Evolutionary conservation across 2,888 invertebrate species (phyloP).

Genomic region (Hydroisotoma schaefferi): DNA sequence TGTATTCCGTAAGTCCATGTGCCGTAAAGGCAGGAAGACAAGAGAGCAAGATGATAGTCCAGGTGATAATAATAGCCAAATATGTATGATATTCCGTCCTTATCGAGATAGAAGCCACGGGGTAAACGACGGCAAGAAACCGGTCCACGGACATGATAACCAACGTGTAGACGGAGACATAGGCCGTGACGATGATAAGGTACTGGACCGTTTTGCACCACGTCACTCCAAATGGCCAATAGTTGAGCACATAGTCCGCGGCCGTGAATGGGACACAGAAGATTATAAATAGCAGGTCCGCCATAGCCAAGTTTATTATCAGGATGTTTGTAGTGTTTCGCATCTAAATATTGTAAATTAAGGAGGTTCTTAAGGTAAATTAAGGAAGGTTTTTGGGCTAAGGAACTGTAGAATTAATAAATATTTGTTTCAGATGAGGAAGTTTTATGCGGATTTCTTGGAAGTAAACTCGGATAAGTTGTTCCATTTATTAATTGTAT

Average conservation of each 20-base stretch:
- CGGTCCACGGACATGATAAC: slow-evolving; percentile 88
- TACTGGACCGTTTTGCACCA: slow-evolving; percentile 91
- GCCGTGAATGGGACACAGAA: slow-evolving; percentile 94
- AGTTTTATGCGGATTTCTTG: too few species aligned
- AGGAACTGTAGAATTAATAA: too few species aligned
- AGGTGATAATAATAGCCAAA: slow-evolving; percentile 70
- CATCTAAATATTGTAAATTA: too few species aligned
- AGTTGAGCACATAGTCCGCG: slow-evolving; percentile 77
- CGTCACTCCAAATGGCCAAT: slow-evolving; percentile 84
- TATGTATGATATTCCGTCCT: slow-evolving; percentile 78
- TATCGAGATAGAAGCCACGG: slow-evolving; percentile 79
- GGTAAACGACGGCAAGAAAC: slow-evolving; percentile 90
- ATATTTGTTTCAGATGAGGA: too few species aligned
- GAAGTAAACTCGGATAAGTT: too few species aligned
- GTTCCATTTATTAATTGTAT: too few species aligned
- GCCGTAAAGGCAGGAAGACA: slow-evolving; percentile 75
- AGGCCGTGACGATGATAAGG: slow-evolving; percentile 85
- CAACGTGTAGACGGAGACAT: slow-evolving; percentile 87
- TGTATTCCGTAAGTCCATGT: slow-evolving; percentile 70
- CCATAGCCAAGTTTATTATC: slow-evolving; percentile 83
- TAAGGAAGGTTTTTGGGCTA: too few species aligned
- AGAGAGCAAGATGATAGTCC: slow-evolving; percentile 73
- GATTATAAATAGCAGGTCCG: slow-evolving; percentile 84
- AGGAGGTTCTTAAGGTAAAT: too few species aligned
- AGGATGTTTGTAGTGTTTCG: slow-evolving; percentile 87